A percentile compares a stretch with the other conserved stretches of the same genome.
Evolutionary conservation across 35 echinoderm and acorn worm species (phyloP).

Genomic region (Stichopus chloronotus): DNA sequence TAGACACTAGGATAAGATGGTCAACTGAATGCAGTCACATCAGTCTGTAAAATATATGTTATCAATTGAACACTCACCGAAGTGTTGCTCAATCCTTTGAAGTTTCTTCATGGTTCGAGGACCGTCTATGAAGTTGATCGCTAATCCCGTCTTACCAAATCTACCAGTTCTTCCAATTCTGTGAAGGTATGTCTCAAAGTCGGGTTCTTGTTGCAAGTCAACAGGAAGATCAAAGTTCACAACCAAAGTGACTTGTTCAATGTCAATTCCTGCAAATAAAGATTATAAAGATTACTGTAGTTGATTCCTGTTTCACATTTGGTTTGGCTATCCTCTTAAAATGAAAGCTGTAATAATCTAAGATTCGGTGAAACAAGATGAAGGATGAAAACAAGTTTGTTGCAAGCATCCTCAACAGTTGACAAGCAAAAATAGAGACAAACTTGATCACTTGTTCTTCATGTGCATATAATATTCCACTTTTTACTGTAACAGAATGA

Average conservation of each 20-base stretch:
- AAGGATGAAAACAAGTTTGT: too few species aligned
- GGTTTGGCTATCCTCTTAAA: not conserved
- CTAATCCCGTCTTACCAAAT: constrained; percentile 95
- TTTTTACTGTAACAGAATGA: too few species aligned
- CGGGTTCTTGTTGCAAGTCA: constrained; percentile 74
- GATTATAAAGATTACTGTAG: not conserved
- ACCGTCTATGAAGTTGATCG: constrained; percentile 96
- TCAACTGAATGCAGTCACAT: too few species aligned
- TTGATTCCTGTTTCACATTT: not conserved
- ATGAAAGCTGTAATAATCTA: too few species aligned
- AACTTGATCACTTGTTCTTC: too few species aligned
- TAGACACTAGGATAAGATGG: too few species aligned
- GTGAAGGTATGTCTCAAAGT: constrained; percentile 97
- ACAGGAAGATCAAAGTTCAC: constrained; percentile 99
- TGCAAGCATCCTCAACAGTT: too few species aligned
- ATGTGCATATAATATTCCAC: too few species aligned
- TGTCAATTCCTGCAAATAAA: constrained; percentile 84
- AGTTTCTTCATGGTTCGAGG: constrained; percentile 72
- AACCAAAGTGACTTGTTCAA: constrained; percentile 95
- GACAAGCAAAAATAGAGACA: too few species aligned
- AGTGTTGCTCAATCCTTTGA: constrained; percentile 87
- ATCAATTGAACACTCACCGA: not conserved
- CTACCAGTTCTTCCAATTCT: constrained; percentile 92
- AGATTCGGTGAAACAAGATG: too few species aligned
- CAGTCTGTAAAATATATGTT: too few species aligned